A percentile compares a stretch with the other conserved stretches of the same genome.
Conservation (phyloP, 2,797 vertebrate genomes). For the Sarcophilus harrisii region DNA sequence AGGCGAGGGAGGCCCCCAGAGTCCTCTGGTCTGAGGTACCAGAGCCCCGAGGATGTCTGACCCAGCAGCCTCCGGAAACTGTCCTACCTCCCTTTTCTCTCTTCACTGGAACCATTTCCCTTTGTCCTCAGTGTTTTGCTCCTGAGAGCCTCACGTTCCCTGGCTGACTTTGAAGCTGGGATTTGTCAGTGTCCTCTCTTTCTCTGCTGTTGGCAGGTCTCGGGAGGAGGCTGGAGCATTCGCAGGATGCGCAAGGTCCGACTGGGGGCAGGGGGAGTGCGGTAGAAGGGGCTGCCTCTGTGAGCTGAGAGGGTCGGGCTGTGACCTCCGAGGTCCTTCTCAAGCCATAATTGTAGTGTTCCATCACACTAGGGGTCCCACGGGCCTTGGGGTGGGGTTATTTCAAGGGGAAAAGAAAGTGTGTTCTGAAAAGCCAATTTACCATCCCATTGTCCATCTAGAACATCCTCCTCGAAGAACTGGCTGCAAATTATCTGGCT, state of each 20-base stretch:
- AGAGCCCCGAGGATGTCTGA: too few relatives aligned
- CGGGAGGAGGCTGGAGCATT: background rate
- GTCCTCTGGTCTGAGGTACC: background rate
- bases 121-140: background rate
- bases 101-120: background rate
- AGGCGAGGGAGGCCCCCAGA: background rate
- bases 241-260: background rate
- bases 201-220: background rate
- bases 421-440: background rate
- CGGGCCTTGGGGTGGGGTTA: background rate
- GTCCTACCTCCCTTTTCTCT: background rate
- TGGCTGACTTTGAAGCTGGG: background rate
- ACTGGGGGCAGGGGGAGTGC: background rate
- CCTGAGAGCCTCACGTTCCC: background rate
- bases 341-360: background rate
- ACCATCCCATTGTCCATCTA: background rate
- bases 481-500: background rate
- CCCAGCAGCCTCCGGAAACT: background rate
- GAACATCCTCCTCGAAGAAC: background rate
- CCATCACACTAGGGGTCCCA: background rate
- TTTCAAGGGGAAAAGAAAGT: background rate
- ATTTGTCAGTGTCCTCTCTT: too few relatives aligned
- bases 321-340: background rate
- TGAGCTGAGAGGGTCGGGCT: background rate
- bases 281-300: background rate